Conservation (phyloP, 2,113 vertebrate species). For the Centrocercus urophasianus region DNA sequence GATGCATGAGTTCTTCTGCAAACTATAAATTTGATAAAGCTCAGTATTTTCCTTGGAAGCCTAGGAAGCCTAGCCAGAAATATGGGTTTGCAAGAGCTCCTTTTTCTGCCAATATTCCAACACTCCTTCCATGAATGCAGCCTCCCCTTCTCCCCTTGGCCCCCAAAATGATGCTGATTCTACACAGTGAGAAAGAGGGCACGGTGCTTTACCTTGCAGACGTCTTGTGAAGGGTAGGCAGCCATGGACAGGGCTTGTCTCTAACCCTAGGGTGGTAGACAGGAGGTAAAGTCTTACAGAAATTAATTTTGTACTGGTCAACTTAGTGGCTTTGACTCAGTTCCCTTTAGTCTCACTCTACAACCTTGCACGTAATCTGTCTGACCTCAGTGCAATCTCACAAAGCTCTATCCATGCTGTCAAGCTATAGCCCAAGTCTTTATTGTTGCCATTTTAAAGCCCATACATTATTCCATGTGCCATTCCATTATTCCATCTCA, state of each 20-base stretch:
- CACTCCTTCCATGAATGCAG: neutral
- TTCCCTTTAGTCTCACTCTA: neutral
- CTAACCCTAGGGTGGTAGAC: neutral
- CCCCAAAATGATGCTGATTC: neutral
- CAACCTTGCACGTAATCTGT: neutral
- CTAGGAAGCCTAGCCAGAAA: neutral
- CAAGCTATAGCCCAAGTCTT: neutral
- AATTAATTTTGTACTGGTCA: neutral
- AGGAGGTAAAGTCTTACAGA: neutral
- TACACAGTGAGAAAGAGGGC: neutral
- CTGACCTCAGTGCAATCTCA: neutral
- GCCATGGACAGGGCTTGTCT: no score
- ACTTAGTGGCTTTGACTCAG: neutral
- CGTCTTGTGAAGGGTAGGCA: neutral
- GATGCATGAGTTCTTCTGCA: neutral
- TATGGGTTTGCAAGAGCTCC: neutral
- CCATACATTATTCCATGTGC: neutral
- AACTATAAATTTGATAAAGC: neutral
- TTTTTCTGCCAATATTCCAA: neutral
- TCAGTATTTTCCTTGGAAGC: neutral
- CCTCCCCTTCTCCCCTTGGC: neutral
- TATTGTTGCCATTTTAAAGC: neutral
- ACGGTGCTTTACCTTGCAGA: neutral
- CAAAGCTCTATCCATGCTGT: neutral
- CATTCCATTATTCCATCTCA: no score